A percentile compares a stretch with the other conserved stretches of the same genome.
phyloP scores from a whole-genome alignment of 2,888 invertebrate genomes.

The Drosophila melanosoma region DNA sequence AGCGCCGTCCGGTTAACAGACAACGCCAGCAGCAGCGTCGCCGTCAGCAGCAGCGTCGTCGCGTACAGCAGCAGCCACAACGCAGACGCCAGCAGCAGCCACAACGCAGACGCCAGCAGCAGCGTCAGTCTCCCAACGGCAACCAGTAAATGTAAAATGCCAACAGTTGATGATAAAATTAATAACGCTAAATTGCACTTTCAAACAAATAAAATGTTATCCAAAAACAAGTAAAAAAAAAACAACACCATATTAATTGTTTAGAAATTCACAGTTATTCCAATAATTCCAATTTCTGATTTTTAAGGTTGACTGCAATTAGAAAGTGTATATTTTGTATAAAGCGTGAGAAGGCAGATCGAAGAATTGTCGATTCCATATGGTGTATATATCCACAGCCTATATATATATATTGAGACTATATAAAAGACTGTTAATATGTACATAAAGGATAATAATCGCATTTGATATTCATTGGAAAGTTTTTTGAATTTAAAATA shows the following conservation, averaged over 20 bases:
- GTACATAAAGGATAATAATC: no score
- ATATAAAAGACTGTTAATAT: no score
- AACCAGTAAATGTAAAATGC: conserved; percentile 15
- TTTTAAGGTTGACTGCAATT: not conserved
- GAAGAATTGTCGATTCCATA: not conserved
- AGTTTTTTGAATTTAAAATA: not conserved
- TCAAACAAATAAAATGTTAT: conserved; percentile 44
- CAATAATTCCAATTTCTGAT: not conserved
- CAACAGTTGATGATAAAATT: not conserved
- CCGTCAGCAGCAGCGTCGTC: conserved; percentile 42
- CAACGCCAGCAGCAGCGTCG: conserved; percentile 50
- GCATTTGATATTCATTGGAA: not conserved
- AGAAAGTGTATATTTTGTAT: not conserved
- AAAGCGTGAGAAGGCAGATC: not conserved
- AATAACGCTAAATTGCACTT: not conserved
- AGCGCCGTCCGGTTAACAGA: conserved; percentile 38
- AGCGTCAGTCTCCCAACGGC: conserved; percentile 27
- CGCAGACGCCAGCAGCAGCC: conserved; percentile 33
- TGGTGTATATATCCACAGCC: not conserved
- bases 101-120: conserved; percentile 30
- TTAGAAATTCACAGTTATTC: not conserved
- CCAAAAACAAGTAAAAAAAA: conserved; percentile 7
- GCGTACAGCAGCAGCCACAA: conserved; percentile 31
- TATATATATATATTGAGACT: no score
- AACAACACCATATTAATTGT: not conserved